phyloP scores from a whole-genome alignment of 2,888 invertebrate genomes.

The Antitype chi region DNA sequence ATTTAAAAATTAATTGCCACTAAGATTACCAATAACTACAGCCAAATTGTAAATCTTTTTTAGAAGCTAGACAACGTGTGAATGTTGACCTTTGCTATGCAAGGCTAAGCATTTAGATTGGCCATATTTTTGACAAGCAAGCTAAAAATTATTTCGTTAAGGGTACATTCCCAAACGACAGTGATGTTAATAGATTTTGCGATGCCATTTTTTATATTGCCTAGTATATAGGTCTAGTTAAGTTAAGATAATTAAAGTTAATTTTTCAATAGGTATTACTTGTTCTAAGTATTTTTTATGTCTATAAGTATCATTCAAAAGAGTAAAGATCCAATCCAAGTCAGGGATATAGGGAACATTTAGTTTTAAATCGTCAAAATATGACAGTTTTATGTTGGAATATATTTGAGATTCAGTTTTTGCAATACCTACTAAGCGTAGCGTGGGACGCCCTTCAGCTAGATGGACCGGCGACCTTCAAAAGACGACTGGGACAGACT shows the following conservation, averaged over 20 bases:
- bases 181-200: no score
- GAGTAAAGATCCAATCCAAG: not conserved
- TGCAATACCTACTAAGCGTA: no score
- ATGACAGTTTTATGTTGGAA: not conserved
- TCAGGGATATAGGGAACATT: not conserved
- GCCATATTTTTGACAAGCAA: constrained; percentile 19
- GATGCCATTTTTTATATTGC: no score
- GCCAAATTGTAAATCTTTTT: not conserved
- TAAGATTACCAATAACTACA: not conserved
- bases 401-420: not conserved
- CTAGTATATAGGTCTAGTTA: no score
- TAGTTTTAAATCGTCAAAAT: not conserved
- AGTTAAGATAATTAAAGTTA: no score
- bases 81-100: constrained; percentile 28
- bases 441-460: not conserved
- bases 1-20: constrained; percentile 6
- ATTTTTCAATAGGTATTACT: no score
- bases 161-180: no score
- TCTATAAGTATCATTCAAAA: not conserved
- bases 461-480: not conserved
- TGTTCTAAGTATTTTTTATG: no score
- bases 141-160: not conserved
- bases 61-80: not conserved
- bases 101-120: constrained; percentile 16
- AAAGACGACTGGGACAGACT: no score